These are phyloP conservation scores for Cydia fagiglandana DNA, from an alignment of 1,140 invertebrate species.

Conservation along the genomic window DNA sequence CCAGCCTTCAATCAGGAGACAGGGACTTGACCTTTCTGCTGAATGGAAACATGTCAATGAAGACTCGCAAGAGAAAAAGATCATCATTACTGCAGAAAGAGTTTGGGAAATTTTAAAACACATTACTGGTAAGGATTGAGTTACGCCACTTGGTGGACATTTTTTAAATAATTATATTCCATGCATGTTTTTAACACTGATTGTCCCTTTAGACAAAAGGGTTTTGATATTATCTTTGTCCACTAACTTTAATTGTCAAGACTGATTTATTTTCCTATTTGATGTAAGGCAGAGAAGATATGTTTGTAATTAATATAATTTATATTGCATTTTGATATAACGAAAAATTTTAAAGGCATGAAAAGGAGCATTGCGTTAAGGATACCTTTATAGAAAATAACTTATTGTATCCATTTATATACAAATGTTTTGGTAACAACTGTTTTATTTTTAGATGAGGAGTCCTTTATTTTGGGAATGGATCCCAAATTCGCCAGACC, in stretches of 20 bases:
- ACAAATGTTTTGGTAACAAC: background rate
- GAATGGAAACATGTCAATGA: conserved; percentile 99
- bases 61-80: conserved; percentile 98
- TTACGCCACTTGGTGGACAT: background rate
- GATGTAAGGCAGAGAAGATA: too few species aligned
- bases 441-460: conserved; percentile 87
- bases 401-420: too few species aligned
- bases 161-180: background rate
- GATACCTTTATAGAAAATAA: too few species aligned
- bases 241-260: too few species aligned
- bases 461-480: conserved; percentile 97
- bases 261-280: too few species aligned
- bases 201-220: background rate
- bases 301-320: too few species aligned
- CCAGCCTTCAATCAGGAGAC: conserved; percentile 94
- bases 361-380: too few species aligned
- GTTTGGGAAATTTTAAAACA: conserved; percentile 98
- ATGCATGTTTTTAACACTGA: background rate
- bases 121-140: conserved; percentile 83
- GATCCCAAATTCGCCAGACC: conserved; percentile 97
- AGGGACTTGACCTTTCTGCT: conserved; percentile 94
- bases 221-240: too few species aligned
- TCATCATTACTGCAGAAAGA: conserved; percentile 94
- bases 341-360: too few species aligned
- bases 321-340: too few species aligned